phyloP scores from a whole-genome alignment of 2,888 invertebrate species.

The Anaspis maculata region DNA sequence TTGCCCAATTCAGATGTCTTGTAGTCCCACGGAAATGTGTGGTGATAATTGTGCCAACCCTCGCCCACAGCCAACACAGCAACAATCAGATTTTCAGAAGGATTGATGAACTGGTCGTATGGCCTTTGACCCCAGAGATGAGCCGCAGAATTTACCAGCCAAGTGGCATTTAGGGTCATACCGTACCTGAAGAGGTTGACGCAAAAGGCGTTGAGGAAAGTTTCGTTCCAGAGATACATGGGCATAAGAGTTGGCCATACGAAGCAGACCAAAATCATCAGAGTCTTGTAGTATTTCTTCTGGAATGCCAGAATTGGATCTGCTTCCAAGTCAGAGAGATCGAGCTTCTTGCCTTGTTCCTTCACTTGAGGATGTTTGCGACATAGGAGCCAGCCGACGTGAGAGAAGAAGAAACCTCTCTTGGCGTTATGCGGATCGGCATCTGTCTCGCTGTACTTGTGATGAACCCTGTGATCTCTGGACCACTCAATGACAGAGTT shows the following conservation, averaged over 20 bases:
- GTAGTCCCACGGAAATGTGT: conserved; percentile 81
- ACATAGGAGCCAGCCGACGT: conserved; percentile 89
- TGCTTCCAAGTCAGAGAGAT: conserved; percentile 70
- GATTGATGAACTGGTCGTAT: conserved; percentile 66
- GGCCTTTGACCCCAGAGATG: conserved; percentile 72
- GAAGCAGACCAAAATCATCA: conserved; percentile 56
- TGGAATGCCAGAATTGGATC: conserved; percentile 82
- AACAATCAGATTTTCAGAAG: conserved; percentile 62
- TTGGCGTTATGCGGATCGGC: conserved; percentile 90
- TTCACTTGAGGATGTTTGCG: conserved; percentile 87
- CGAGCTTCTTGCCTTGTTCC: conserved; percentile 76
- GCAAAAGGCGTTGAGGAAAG: conserved; percentile 56
- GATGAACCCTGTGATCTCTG: conserved; percentile 62
- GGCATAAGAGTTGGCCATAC: conserved; percentile 68
- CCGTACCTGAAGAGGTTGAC: conserved; percentile 69
- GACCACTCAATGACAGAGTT: conserved; percentile 4
- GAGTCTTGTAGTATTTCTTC: conserved; percentile 52
- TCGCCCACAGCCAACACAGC: conserved; percentile 63
- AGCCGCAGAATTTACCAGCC: conserved; percentile 83
- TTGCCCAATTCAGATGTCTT: conserved; percentile 72
- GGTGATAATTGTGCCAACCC: conserved; percentile 86
- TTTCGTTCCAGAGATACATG: conserved; percentile 69
- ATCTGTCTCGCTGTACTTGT: conserved; percentile 89
- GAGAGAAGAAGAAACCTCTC: conserved; percentile 93
- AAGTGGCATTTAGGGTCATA: conserved; percentile 72